Evolutionary conservation across 92 coral and sea anemone genomes (phyloP).

Genomic region (Galaxea fascicularis): DNA sequence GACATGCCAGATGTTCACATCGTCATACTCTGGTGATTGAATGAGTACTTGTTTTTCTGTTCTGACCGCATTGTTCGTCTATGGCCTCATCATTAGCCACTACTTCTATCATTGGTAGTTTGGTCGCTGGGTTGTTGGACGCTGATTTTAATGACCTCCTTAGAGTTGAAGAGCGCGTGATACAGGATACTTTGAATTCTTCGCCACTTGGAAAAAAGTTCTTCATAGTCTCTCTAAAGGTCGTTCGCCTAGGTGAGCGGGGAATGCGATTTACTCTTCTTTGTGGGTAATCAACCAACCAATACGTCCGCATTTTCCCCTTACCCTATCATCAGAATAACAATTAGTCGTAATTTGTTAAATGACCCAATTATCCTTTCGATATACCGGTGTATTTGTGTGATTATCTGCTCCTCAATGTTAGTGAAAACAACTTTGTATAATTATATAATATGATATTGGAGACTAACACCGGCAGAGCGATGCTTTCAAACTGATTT

Average conservation of each 20-base stretch:
- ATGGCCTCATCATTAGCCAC: background rate
- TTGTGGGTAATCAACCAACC: slow-evolving; percentile 19
- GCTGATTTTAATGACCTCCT: slow-evolving; percentile 36
- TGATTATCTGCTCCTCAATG: no score
- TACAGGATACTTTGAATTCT: background rate
- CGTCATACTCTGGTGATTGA: slow-evolving; percentile 32
- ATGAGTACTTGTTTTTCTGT: slow-evolving; percentile 15
- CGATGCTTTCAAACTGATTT: no score
- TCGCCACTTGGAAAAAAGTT: background rate
- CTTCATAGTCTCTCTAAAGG: background rate
- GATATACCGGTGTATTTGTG: background rate
- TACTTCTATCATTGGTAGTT: background rate
- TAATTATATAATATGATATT: no score
- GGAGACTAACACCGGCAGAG: no score
- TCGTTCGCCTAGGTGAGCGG: background rate
- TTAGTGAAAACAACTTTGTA: no score
- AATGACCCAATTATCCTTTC: background rate
- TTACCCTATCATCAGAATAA: slow-evolving; percentile 21
- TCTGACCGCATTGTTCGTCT: background rate
- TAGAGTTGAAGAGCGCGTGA: slow-evolving; percentile 34
- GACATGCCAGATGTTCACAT: background rate
- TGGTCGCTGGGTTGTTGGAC: slow-evolving; percentile 12
- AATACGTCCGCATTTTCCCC: slow-evolving; percentile 25
- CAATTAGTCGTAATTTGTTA: background rate
- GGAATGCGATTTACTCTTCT: background rate